Percentiles rank a stretch among this genome's conserved stretches.
Conservation (phyloP, 2,888 invertebrate genomes). For the Stenichneumon culpator region DNA sequence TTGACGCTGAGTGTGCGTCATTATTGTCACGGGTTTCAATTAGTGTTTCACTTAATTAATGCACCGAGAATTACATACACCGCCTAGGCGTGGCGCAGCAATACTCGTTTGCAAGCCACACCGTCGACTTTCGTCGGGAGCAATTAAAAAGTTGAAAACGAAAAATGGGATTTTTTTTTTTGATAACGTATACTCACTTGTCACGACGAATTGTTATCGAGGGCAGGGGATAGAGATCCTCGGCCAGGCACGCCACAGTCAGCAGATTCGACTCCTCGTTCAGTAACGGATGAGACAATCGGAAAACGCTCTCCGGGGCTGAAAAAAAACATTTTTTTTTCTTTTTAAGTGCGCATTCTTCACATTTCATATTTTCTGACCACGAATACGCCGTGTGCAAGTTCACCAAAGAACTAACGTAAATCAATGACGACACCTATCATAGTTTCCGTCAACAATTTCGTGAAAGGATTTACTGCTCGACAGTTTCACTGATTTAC, state of each 20-base stretch:
- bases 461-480: no score
- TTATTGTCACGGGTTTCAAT: conserved; percentile 46
- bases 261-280: conserved; percentile 75
- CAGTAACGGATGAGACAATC: conserved; percentile 74
- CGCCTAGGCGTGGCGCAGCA: neutral
- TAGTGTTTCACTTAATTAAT: conserved; percentile 61
- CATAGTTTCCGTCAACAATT: no score
- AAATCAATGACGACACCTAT: no score
- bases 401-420: no score
- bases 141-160: neutral
- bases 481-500: no score
- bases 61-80: conserved; percentile 27
- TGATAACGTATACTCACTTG: conserved; percentile 73
- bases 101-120: neutral
- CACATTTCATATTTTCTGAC: no score
- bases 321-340: conserved; percentile 59
- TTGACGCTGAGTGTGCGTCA: conserved; percentile 23
- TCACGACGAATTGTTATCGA: conserved; percentile 76
- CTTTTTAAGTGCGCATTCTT: neutral
- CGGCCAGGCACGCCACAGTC: conserved; percentile 77
- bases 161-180: no score
- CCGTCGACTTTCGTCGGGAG: neutral
- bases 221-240: conserved; percentile 79
- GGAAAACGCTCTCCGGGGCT: conserved; percentile 78
- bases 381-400: no score